Evolutionary conservation across 2,113 vertebrate genomes (phyloP).

Genomic region (Natator depressus): DNA sequence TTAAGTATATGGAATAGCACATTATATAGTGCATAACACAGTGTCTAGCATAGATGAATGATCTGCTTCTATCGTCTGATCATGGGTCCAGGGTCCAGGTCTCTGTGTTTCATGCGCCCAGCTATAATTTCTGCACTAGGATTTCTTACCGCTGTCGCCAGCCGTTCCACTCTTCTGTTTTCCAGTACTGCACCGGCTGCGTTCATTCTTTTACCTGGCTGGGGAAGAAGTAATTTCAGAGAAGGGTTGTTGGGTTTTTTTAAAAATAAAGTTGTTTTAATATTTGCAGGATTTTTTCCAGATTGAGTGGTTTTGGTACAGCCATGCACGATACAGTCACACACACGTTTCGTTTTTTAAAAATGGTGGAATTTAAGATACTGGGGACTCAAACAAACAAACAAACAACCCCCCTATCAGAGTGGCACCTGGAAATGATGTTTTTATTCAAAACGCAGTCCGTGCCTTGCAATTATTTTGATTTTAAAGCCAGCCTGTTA

Average conservation of each 20-base stretch:
- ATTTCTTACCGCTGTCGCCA: not conserved
- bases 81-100: not conserved
- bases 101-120: not conserved
- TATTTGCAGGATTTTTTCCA: not conserved
- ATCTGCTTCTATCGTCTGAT: not conserved
- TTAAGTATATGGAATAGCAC: not conserved
- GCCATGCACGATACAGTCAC: not conserved
- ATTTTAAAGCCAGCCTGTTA: not conserved
- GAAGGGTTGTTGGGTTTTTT: not conserved
- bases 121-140: not conserved
- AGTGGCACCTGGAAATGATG: not conserved
- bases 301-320: not conserved
- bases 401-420: not conserved
- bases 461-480: not conserved
- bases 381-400: not conserved
- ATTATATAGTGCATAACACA: not conserved
- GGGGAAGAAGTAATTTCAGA: not conserved
- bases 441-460: not conserved
- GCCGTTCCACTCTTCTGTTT: not conserved
- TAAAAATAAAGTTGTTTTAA: not conserved
- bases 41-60: not conserved
- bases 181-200: not conserved
- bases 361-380: too few relatives aligned
- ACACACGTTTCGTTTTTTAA: not conserved
- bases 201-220: not conserved